Evolutionary conservation across 2,888 invertebrate species (phyloP), one percentile per base, ranked within the genome.

Genomic region (Sclerodermus sp.): DNA sequence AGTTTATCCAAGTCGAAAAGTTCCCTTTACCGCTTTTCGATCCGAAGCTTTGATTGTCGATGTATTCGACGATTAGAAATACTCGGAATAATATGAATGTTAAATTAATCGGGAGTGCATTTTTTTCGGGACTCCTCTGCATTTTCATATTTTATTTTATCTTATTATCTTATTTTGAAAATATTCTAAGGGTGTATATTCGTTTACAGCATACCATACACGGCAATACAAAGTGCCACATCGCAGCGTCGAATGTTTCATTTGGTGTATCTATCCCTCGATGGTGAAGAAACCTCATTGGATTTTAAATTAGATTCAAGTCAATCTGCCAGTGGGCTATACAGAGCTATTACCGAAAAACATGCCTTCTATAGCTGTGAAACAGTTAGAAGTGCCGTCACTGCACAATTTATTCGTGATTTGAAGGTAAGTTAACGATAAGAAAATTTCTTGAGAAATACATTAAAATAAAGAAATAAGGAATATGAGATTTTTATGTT

Each of bases 321-420:
- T 49, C 88, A 89, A 39, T 87, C 90, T 41, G 93, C 93, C 1
- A 89, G 89, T 40, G 90, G 91, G 32, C 79, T 92, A 18, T 92
- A 91, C 78, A 83, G 93, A 42, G 91, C 92, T 17, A 89, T 94
- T 58, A 94, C 93, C 0, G 94, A 94, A 79, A 91, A 92, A 64
- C 93, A 93, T 77, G 93, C 93, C 39, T 94, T 94, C 82, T 94
- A 92, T 79, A 91, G 91, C 77, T 93, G 93, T 80, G 93, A 94
- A 77, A 93, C 93, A 0, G 93, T 94, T 12, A 83, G 93, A 39
- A 89, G 85, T 56, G 91, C 91, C 51, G 93, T 94, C 45, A 91
- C 92, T 0, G 87, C 91, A 44, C 94, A 94, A 80, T 93, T 90
- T 74, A 91, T 92, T 47, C 84, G 93, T 56, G 93, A 93, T 80